phyloP scores from a whole-genome alignment of 2,797 vertebrate species.

The Tragelaphus oryx region DNA sequence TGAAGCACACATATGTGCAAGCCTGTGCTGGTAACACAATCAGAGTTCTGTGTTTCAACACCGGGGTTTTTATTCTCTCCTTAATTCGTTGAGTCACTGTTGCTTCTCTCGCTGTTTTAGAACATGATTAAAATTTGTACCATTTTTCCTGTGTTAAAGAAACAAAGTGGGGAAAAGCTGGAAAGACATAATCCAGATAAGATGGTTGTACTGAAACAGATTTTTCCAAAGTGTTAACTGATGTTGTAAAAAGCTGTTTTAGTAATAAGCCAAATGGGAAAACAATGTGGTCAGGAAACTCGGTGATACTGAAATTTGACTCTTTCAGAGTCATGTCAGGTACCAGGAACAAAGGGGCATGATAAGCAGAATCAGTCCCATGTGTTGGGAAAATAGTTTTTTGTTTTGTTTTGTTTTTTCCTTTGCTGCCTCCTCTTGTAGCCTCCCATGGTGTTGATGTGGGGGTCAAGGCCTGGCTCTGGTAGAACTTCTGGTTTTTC shows the following conservation, averaged over 20 bases:
- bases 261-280: slow-evolving; percentile 57
- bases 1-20: neutral
- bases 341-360: neutral
- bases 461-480: neutral
- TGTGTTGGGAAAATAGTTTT: neutral
- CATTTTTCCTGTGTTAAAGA: slow-evolving; percentile 43
- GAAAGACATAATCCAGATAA: neutral
- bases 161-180: neutral
- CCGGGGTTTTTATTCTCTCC: slow-evolving; percentile 23
- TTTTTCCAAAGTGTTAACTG: slow-evolving; percentile 55
- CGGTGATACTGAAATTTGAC: slow-evolving; percentile 7
- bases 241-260: slow-evolving; percentile 54
- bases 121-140: slow-evolving; percentile 41
- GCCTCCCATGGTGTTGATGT: neutral
- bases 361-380: neutral
- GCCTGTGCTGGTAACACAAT: neutral
- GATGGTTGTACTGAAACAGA: neutral
- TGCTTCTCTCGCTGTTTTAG: slow-evolving; percentile 34
- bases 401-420: neutral
- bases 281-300: slow-evolving; percentile 45
- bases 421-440: neutral
- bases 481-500: neutral
- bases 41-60: neutral
- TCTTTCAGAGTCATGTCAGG: slow-evolving; percentile 39
- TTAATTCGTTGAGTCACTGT: neutral